Base-by-base conservation (phyloP, 2,888 invertebrate genomes). In the Agrotis ipsilon region DNA sequence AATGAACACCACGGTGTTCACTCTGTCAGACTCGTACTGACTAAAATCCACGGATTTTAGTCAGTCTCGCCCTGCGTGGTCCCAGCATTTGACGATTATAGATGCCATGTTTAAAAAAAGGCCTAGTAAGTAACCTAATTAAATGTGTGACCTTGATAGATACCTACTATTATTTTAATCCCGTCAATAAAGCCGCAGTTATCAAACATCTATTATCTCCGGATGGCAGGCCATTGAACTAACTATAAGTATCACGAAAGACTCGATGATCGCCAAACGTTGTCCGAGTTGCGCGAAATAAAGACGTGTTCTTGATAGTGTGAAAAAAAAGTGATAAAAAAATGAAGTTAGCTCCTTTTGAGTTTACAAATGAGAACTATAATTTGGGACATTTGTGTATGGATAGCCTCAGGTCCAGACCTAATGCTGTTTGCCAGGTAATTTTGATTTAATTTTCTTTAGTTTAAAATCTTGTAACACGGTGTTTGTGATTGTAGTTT, bases 311-410 rank as follows among this genome's bases (percentile, higher is more conserved):
- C n/a, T 51, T 14, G 16, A 45, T 16, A 24, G 32, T 65, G 60
- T 24, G 49, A 43, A 4, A 43, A 49, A 52, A 63, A n/a, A 60
- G 55, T 63, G 62, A 6, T 9, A 19, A 78, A 19, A 78, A 58
- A 60, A 72, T 86, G 61, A 80, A 72, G 60, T 76, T 80, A 68
- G 76, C 55, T 49, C 77, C 52, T 51, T 84, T 84, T 58, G 82
- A 86, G 2, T 24, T 84, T 1, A 55, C 39, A 2, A 80, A 85
- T 82, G 76, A 77, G 11, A 78, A 90, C 19, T 85, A 82, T 60
- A 89, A 91, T 71, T 61, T 92, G 45, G 93, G 92, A 9, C 87
- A 92, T 65, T 57, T 90, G 18, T 66, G 91, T 39, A 43, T 90
- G 67, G 88, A 91, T 16, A 78, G 79, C 18, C 72, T 92, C 70